A percentile compares a stretch with the other conserved stretches of the same genome.
Conservation (phyloP, 2,888 invertebrate genomes). For the Cerastis leucographa region DNA sequence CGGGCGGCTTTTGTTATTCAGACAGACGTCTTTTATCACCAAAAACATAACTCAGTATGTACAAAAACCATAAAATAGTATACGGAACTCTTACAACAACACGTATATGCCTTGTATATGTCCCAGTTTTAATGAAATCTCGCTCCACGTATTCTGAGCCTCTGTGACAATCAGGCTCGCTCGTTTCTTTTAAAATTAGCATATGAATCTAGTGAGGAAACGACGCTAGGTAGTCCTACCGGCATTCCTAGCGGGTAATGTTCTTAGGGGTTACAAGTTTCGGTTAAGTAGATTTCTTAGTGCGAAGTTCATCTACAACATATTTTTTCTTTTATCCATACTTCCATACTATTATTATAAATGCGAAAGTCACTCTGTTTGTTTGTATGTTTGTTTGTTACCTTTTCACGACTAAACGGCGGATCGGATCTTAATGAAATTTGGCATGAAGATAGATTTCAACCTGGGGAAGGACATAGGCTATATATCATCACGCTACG, state of each 20-base stretch:
- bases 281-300: too few species aligned
- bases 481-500: too few species aligned
- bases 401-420: too few species aligned
- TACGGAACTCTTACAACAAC: background rate
- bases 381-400: too few species aligned
- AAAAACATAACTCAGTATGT: slow-evolving; percentile 11
- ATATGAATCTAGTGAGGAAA: slow-evolving; percentile 30
- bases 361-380: too few species aligned
- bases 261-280: background rate
- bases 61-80: slow-evolving; percentile 8
- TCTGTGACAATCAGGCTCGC: slow-evolving; percentile 9
- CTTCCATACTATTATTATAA: too few species aligned
- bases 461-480: too few species aligned
- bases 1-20: too few species aligned
- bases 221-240: background rate
- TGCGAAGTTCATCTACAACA: too few species aligned
- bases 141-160: background rate
- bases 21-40: background rate
- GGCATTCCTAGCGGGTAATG: background rate
- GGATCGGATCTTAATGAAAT: too few species aligned
- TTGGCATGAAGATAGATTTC: too few species aligned
- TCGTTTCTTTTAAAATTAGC: slow-evolving; percentile 41
- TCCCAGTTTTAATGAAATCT: slow-evolving; percentile 42
- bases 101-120: background rate
- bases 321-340: too few species aligned